A percentile compares a stretch with the other conserved stretches of the same genome.
phyloP scores from a whole-genome alignment of 1,140 invertebrate species.

The Riptortus pedestris region DNA sequence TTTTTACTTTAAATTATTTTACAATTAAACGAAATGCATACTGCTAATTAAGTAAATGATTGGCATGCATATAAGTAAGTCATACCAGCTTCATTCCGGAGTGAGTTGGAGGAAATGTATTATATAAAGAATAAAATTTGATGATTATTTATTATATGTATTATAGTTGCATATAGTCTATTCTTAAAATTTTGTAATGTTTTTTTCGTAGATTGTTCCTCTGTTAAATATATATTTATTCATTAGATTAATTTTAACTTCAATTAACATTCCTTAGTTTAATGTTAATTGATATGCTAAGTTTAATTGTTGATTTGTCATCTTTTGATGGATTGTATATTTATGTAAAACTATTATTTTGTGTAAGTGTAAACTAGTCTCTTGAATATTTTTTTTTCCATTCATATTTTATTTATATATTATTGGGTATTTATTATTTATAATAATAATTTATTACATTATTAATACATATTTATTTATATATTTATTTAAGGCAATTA shows the following conservation, averaged over 20 bases:
- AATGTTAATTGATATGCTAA: background rate
- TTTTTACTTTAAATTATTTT: background rate
- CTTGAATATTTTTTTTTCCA: background rate
- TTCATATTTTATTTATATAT: slow-evolving; percentile 15
- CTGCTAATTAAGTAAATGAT: slow-evolving; percentile 1
- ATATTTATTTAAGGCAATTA: slow-evolving; percentile 15
- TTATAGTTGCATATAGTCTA: slow-evolving; percentile 14
- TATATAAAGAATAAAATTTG: slow-evolving; percentile 11
- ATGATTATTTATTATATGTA: slow-evolving; percentile 12
- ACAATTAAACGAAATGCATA: background rate
- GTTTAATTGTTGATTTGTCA: background rate
- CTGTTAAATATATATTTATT: background rate
- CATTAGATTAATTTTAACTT: background rate
- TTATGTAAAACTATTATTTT: background rate
- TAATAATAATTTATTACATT: slow-evolving; percentile 19
- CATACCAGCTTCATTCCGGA: slow-evolving; percentile 6
- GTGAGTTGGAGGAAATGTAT: slow-evolving; percentile 11
- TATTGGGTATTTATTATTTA: background rate
- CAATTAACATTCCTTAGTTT: background rate
- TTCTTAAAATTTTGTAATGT: background rate
- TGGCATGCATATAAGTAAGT: slow-evolving; percentile 7
- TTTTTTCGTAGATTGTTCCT: background rate
- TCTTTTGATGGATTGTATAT: background rate
- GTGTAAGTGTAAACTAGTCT: slow-evolving; percentile 25
- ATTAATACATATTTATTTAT: background rate